These are phyloP conservation scores for Nematopogon swammerdamellus DNA, from an alignment of 2,888 invertebrate genomes.

Conservation along the genomic window DNA sequence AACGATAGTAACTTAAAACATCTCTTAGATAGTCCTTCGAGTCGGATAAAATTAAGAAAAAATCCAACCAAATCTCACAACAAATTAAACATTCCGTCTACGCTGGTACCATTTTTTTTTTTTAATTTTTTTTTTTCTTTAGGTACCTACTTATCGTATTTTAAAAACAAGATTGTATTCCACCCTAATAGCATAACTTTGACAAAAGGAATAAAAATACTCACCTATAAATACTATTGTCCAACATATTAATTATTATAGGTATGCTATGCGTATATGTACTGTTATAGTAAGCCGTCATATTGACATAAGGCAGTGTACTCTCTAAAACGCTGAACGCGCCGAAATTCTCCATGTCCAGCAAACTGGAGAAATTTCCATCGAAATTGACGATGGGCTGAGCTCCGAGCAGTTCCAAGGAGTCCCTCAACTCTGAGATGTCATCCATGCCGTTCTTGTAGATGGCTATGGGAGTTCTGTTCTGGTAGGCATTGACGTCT, in stretches of 20 bases:
- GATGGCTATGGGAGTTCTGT: constrained; percentile 59
- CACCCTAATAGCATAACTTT: too few species aligned
- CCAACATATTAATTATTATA: constrained; percentile 67
- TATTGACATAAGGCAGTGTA: constrained; percentile 47
- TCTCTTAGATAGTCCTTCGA: too few species aligned
- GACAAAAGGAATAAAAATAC: too few species aligned
- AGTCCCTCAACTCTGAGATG: constrained; percentile 30
- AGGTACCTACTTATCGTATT: too few species aligned
- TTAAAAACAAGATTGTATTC: too few species aligned
- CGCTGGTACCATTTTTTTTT: too few species aligned
- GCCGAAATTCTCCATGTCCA: constrained; percentile 63
- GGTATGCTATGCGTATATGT: constrained; percentile 78
- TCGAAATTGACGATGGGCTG: constrained; percentile 53
- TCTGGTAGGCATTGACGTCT: constrained; percentile 60
- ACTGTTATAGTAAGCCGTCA: constrained; percentile 71
- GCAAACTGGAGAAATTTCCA: constrained; percentile 63
- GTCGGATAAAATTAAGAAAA: too few species aligned
- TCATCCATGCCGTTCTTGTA: constrained; percentile 51
- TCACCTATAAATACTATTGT: constrained; percentile 69
- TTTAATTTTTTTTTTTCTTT: too few species aligned
- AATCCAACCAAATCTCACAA: too few species aligned
- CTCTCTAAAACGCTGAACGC: constrained; percentile 61
- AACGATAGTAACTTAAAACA: too few species aligned
- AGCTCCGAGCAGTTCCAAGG: constrained; percentile 35
- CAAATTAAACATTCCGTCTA: too few species aligned